phyloP scores from a whole-genome alignment of 1,140 invertebrate genomes.

The Bombus sylvicola region DNA sequence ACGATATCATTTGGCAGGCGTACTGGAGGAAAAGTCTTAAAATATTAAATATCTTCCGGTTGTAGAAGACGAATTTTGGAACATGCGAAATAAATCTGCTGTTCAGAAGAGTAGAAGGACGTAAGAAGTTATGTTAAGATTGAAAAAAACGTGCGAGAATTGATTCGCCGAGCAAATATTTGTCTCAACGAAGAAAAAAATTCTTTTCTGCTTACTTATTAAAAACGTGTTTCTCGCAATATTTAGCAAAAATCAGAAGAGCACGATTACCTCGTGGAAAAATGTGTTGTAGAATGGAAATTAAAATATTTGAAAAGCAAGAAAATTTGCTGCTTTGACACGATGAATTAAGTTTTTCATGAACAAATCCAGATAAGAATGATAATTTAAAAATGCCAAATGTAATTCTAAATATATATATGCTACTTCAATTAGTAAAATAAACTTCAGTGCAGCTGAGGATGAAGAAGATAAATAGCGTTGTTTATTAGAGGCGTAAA shows the following conservation, averaged over 20 bases:
- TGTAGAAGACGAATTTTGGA: background rate
- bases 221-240: too few species aligned
- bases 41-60: background rate
- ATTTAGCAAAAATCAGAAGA: too few species aligned
- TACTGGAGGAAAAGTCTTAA: background rate
- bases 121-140: background rate
- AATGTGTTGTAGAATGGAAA: background rate
- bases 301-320: background rate
- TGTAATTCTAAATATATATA: background rate
- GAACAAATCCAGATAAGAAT: background rate
- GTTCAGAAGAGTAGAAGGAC: background rate
- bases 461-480: background rate
- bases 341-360: background rate
- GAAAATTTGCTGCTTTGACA: background rate
- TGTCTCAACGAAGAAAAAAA: background rate
- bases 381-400: background rate
- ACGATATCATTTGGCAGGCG: background rate
- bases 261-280: too few species aligned
- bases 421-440: background rate
- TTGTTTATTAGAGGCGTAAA: background rate
- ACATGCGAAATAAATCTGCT: background rate
- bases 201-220: too few species aligned
- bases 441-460: too few species aligned
- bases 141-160: background rate
- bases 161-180: background rate